A percentile compares a stretch with the other conserved stretches of the same genome.
Evolutionary conservation across 2,113 vertebrate genomes (phyloP).

Genomic region (Eupsittula cactorum): DNA sequence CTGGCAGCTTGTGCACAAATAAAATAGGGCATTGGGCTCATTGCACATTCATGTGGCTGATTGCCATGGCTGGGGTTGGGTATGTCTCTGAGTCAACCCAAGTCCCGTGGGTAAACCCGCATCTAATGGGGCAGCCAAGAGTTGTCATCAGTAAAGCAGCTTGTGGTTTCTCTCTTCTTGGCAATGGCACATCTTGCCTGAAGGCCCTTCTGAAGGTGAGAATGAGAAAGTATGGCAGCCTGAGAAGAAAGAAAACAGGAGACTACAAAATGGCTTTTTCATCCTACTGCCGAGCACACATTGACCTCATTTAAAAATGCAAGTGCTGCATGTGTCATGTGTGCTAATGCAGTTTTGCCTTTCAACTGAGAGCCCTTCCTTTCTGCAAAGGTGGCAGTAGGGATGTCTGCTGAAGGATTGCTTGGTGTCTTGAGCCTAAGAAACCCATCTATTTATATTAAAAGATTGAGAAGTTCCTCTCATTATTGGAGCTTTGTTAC

Average conservation of each 20-base stretch:
- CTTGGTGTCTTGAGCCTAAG: not conserved
- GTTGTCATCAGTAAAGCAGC: not conserved
- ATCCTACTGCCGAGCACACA: not conserved
- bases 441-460: not conserved
- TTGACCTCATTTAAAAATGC: not conserved
- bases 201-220: not conserved
- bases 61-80: not conserved
- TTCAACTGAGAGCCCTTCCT: not conserved
- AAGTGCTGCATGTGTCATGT: not conserved
- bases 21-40: not conserved
- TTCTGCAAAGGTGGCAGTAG: not conserved
- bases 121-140: not conserved
- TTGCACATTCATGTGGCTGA: rapidly evolving
- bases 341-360: not conserved
- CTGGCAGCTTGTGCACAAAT: not conserved
- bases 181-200: rapidly evolving
- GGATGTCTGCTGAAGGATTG: not conserved
- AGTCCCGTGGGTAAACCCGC: not conserved
- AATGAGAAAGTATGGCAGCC: not conserved
- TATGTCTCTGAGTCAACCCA: not conserved
- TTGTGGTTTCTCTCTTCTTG: not conserved
- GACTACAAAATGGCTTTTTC: not conserved
- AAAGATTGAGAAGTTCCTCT: not conserved
- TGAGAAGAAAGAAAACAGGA: not conserved
- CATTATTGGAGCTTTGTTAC: not conserved